Percentiles rank a stretch among this genome's conserved stretches.
Conservation (phyloP, 2,113 vertebrate species). For the Tylochromis polylepis region DNA sequence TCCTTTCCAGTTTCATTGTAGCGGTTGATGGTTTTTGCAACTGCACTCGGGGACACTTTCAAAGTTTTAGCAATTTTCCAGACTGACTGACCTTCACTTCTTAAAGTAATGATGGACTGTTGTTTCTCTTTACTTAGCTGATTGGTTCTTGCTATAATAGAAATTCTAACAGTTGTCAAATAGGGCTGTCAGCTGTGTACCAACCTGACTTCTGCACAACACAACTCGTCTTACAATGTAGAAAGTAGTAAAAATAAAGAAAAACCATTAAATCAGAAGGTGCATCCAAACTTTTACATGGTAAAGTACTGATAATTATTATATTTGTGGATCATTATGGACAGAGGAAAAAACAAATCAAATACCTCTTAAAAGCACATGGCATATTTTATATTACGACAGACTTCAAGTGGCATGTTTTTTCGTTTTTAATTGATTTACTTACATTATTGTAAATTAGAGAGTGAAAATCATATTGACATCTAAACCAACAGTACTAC, state of each 20-base stretch:
- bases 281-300: neutral
- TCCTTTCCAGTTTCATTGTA: neutral
- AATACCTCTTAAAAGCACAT: neutral
- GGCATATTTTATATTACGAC: neutral
- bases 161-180: neutral
- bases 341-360: neutral
- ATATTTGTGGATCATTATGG: neutral
- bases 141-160: neutral
- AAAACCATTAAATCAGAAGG: neutral
- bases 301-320: neutral
- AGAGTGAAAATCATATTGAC: neutral
- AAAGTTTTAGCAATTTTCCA: fast-evolving
- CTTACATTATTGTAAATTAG: neutral
- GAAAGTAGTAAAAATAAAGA: neutral
- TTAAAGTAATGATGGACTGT: neutral
- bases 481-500: neutral
- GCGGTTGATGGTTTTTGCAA: neutral
- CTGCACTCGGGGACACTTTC: neutral
- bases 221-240: neutral
- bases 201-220: neutral
- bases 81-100: neutral
- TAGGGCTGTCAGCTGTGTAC: neutral
- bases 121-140: neutral
- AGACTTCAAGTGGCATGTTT: neutral
- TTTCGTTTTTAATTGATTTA: neutral